Conservation (phyloP, 2,888 invertebrate genomes). For the Pyrocoelia pectoralis region DNA sequence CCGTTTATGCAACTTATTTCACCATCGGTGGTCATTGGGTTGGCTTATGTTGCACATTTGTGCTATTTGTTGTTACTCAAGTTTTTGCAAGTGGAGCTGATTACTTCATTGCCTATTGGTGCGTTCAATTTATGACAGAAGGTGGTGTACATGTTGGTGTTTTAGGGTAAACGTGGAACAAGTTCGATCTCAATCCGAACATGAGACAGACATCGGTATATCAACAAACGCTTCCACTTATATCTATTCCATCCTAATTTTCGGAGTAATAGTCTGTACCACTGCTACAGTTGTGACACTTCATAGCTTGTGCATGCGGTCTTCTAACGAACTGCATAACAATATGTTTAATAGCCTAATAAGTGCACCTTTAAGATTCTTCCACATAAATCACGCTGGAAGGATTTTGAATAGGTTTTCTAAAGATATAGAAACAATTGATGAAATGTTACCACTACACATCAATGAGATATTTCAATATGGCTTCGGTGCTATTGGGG, state of each 20-base stretch:
- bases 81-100: neutral
- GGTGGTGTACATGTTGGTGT: neutral
- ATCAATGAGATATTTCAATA: constrained; percentile 51
- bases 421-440: constrained; percentile 65
- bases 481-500: constrained; percentile 67
- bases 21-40: neutral
- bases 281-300: neutral
- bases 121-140: neutral
- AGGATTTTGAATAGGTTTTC: constrained; percentile 58
- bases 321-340: constrained; percentile 54
- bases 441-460: constrained; percentile 66
- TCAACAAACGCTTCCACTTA: neutral
- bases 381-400: constrained; percentile 56
- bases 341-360: constrained; percentile 51
- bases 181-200: neutral
- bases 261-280: neutral
- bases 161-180: neutral
- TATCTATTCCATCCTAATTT: neutral
- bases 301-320: constrained; percentile 41
- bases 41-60: neutral
- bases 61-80: neutral
- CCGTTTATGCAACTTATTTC: neutral
- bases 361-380: constrained; percentile 55
- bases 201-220: neutral
- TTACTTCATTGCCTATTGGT: neutral